Conservation (phyloP, 2,797 vertebrate species). For the Platyrinchus mystaceus region DNA sequence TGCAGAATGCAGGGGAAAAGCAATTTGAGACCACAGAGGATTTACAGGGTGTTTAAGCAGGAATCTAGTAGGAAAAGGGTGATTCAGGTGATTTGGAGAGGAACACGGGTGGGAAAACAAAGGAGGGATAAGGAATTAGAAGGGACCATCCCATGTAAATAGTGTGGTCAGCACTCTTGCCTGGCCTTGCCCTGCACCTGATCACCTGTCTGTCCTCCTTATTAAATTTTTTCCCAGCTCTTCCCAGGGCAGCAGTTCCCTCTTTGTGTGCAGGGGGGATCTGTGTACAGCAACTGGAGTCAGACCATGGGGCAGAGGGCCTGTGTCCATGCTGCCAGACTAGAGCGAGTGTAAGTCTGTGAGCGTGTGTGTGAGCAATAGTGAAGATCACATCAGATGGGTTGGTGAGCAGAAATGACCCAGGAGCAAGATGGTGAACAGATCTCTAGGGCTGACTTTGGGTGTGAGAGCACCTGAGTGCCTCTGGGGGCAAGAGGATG, state of each 20-base stretch:
- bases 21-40: background rate
- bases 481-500: background rate
- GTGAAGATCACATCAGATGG: too few species aligned
- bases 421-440: background rate
- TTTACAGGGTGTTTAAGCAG: background rate
- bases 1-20: background rate
- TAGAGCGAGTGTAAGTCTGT: background rate
- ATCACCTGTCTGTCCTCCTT: background rate
- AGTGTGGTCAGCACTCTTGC: background rate
- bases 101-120: background rate
- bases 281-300: background rate
- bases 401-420: background rate
- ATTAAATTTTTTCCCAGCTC: background rate
- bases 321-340: fast-evolving
- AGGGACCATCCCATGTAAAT: fast-evolving
- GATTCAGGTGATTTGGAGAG: background rate
- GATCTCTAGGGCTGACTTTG: background rate
- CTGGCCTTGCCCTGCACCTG: background rate
- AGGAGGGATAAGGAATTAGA: background rate
- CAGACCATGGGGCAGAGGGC: fast-evolving
- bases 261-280: background rate
- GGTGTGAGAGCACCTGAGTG: background rate
- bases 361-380: fast-evolving
- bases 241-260: background rate
- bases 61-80: background rate